phyloP scores from a whole-genome alignment of 2,888 invertebrate species.

The Lucinisca nassula region DNA sequence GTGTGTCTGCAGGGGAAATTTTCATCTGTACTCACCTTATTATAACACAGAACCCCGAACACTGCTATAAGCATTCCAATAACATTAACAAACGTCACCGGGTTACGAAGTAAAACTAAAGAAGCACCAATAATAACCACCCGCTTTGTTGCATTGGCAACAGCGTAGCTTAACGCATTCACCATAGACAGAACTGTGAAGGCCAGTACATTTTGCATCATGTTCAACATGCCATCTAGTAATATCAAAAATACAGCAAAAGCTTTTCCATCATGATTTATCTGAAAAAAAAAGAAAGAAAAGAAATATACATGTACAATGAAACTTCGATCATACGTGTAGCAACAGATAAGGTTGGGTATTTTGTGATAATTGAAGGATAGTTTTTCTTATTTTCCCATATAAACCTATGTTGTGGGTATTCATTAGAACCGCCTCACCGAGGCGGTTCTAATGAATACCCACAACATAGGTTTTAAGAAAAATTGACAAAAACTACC shows the following conservation, averaged over 20 bases:
- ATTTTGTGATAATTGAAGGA: too few relatives aligned
- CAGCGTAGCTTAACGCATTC: conserved; percentile 98
- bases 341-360: too few relatives aligned
- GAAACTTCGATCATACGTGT: too few relatives aligned
- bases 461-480: too few relatives aligned
- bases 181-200: conserved; percentile 96
- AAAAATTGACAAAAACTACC: too few relatives aligned
- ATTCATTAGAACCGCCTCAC: too few relatives aligned
- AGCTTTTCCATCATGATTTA: conserved; percentile 78
- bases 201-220: conserved; percentile 98
- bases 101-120: conserved; percentile 95
- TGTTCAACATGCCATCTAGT: conserved; percentile 95
- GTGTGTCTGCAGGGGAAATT: too few relatives aligned
- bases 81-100: conserved; percentile 95
- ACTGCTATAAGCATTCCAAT: conserved; percentile 97
- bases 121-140: conserved; percentile 96
- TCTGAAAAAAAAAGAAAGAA: conserved; percentile 71
- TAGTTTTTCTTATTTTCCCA: too few relatives aligned
- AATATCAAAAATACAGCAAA: conserved; percentile 90
- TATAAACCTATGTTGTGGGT: too few relatives aligned
- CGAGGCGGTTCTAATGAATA: too few relatives aligned
- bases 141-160: conserved; percentile 97
- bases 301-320: not conserved
- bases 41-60: conserved; percentile 96
- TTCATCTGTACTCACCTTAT: conserved; percentile 91